These are phyloP conservation scores for Rhogogaster chlorosoma DNA, from an alignment of 2,888 invertebrate genomes.

Conservation along the genomic window DNA sequence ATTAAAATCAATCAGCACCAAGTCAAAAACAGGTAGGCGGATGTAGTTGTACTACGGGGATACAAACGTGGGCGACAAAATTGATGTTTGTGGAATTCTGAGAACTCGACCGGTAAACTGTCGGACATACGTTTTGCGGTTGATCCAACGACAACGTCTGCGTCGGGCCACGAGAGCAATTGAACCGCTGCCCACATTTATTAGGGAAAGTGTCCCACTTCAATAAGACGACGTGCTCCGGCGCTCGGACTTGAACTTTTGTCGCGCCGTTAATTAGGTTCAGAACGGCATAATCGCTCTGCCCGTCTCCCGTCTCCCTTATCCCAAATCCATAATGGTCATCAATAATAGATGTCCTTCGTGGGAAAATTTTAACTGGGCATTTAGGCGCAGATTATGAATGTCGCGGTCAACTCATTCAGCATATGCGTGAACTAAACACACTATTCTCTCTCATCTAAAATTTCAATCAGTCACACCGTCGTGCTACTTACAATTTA, in stretches of 20 bases:
- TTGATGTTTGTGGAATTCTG: not conserved
- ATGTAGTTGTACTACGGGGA: not conserved
- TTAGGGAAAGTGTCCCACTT: slow-evolving; percentile 50
- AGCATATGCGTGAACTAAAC: not conserved
- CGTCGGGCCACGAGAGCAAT: slow-evolving; percentile 24
- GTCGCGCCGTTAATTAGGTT: slow-evolving; percentile 13
- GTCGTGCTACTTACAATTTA: slow-evolving; percentile 5
- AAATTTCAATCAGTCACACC: slow-evolving; percentile 10
- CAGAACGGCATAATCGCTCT: not conserved
- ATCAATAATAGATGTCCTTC: not conserved
- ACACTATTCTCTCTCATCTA: not conserved
- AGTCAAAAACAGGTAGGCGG: not conserved
- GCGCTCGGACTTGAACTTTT: slow-evolving; percentile 19
- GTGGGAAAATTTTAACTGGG: not conserved
- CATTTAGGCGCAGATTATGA: not conserved
- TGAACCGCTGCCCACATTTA: slow-evolving; percentile 46
- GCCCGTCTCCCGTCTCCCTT: not conserved
- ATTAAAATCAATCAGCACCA: not conserved
- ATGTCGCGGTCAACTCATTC: slow-evolving; percentile 12
- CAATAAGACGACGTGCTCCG: slow-evolving; percentile 11
- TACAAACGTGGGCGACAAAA: not conserved
- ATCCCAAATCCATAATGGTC: slow-evolving; percentile 14
- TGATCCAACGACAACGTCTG: not conserved
- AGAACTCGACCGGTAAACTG: slow-evolving; percentile 28
- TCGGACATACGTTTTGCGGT: not conserved